Conservation (phyloP, 2,113 vertebrate genomes). For the Rhodinocichla rosea region DNA sequence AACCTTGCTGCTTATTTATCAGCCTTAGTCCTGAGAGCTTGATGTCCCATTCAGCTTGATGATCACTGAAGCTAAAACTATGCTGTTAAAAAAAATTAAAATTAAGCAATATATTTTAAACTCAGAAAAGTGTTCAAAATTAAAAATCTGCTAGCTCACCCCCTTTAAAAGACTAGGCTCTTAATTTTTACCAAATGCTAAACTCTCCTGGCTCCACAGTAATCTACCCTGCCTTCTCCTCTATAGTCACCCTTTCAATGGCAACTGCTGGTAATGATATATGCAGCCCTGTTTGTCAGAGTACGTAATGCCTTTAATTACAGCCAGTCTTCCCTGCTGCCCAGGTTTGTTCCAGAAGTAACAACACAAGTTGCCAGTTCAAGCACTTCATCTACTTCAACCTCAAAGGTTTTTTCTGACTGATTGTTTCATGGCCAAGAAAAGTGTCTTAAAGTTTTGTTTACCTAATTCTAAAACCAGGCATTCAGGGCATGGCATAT, state of each 20-base stretch:
- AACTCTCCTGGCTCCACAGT: neutral
- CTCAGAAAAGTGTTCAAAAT: neutral
- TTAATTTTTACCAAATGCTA: neutral
- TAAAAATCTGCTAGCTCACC: neutral
- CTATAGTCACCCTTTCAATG: neutral
- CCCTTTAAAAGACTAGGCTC: neutral
- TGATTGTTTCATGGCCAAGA: neutral
- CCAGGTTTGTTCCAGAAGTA: constrained; percentile 22
- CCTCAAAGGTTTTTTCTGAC: neutral
- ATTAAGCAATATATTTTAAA: neutral
- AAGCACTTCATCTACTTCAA: constrained; percentile 27
- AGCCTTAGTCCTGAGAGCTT: neutral
- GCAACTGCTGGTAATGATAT: neutral
- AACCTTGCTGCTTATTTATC: neutral
- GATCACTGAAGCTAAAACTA: neutral
- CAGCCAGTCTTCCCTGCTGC: neutral
- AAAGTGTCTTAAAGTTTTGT: neutral
- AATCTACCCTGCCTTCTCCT: neutral
- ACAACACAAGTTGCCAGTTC: constrained; percentile 14
- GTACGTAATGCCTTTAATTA: neutral
- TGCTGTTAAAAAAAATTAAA: neutral
- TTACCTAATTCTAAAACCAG: constrained; percentile 1
- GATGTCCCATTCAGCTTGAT: neutral
- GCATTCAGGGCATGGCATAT: neutral
- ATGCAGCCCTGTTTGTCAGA: neutral